A percentile compares a stretch with the other conserved stretches of the same genome.
These are phyloP conservation scores for Chrysomallon squamiferum DNA, from an alignment of 1,140 invertebrate species.

Conservation along the genomic window DNA sequence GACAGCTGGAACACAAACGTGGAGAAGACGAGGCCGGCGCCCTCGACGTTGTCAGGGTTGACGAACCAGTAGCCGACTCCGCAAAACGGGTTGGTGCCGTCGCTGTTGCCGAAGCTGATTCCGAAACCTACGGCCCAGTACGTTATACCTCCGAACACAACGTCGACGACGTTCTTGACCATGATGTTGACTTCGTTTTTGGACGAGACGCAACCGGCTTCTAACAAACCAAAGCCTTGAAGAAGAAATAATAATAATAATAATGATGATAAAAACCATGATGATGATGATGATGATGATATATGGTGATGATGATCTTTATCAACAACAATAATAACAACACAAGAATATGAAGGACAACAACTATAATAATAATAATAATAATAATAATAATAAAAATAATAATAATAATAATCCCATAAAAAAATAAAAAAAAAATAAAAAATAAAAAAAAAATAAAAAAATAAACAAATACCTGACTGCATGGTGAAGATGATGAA, in stretches of 20 bases:
- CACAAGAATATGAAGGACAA: too few relatives aligned
- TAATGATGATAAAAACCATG: too few relatives aligned
- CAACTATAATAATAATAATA: too few relatives aligned
- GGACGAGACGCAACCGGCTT: constrained; percentile 66
- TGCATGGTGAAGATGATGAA: constrained; percentile 99
- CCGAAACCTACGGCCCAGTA: constrained; percentile 95
- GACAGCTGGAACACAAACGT: constrained; percentile 60
- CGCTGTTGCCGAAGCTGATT: constrained; percentile 77
- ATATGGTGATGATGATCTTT: too few relatives aligned
- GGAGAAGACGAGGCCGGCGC: constrained; percentile 56
- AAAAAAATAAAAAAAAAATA: too few relatives aligned
- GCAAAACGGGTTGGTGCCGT: constrained; percentile 74
- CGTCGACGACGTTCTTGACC: constrained; percentile 69
- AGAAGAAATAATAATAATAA: too few relatives aligned
- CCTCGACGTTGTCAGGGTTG: constrained; percentile 53
- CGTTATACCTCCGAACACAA: constrained; percentile 86
- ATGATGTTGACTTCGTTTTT: constrained; percentile 70
- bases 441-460: too few relatives aligned
- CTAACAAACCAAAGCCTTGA: constrained; percentile 67
- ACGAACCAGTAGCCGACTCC: constrained; percentile 66
- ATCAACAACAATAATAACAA: neutral
- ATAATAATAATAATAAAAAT: too few relatives aligned
- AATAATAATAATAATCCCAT: too few relatives aligned
- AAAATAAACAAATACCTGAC: too few relatives aligned
- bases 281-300: too few relatives aligned